These are phyloP conservation scores for Coptotermes formosanus DNA, from an alignment of 1,140 invertebrate genomes.

Conservation along the genomic window DNA sequence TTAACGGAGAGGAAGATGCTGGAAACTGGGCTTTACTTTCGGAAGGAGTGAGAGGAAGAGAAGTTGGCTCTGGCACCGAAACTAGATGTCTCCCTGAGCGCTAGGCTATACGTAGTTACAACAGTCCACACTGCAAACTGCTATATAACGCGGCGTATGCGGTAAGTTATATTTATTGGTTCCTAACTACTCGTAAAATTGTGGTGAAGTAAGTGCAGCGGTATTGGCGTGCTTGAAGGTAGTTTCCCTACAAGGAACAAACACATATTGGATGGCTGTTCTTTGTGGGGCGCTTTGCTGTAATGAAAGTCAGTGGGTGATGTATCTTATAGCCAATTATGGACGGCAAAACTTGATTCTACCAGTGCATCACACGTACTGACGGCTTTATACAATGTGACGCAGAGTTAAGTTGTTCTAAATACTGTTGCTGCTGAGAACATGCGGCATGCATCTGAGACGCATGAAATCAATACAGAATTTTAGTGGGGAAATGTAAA, in stretches of 20 bases:
- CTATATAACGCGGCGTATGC: not conserved
- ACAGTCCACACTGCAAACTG: not conserved
- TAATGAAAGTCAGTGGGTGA: too few relatives aligned
- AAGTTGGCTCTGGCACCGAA: not conserved
- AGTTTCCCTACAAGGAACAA: not conserved
- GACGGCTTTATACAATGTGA: too few relatives aligned
- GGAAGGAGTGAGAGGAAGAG: not conserved
- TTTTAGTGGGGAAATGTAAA: too few relatives aligned
- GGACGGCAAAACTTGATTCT: too few relatives aligned
- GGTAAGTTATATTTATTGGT: not conserved
- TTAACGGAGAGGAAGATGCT: not conserved
- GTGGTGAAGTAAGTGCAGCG: not conserved
- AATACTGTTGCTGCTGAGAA: too few relatives aligned
- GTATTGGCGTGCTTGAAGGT: not conserved
- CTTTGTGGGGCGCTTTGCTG: too few relatives aligned
- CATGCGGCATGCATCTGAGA: too few relatives aligned
- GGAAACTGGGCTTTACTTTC: not conserved
- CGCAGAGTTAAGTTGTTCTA: too few relatives aligned
- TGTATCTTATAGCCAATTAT: too few relatives aligned
- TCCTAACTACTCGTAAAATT: not conserved
- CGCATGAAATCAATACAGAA: too few relatives aligned
- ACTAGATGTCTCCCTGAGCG: not conserved
- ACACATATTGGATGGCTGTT: not conserved
- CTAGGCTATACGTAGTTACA: not conserved
- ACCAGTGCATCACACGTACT: too few relatives aligned